These are phyloP conservation scores for Phthorimaea operculella DNA, from an alignment of 1,140 invertebrate genomes.

Conservation along the genomic window DNA sequence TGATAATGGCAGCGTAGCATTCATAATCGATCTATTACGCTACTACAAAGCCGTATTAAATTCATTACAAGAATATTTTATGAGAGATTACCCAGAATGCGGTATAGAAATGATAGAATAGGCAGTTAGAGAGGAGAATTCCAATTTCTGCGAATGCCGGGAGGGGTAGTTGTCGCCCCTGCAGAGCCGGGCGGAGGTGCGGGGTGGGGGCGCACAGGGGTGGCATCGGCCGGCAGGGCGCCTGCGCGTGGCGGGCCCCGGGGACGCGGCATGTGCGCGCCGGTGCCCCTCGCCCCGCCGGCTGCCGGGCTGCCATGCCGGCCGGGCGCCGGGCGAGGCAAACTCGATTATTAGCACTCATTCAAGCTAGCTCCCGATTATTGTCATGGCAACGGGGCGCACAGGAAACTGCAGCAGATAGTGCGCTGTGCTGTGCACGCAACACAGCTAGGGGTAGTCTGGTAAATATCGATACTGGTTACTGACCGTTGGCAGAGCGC, in stretches of 20 bases:
- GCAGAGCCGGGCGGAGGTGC: constrained; percentile 39
- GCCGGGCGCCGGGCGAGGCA: constrained; percentile 22
- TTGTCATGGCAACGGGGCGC: constrained; percentile 28
- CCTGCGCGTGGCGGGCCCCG: constrained; percentile 42
- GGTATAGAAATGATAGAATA: constrained; percentile 2
- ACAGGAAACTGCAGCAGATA: constrained; percentile 9
- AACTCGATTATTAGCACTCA: constrained; percentile 55
- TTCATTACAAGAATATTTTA: no score
- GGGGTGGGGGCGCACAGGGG: constrained; percentile 19
- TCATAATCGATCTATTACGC: no score
- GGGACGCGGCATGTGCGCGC: constrained; percentile 40
- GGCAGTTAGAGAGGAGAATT: constrained; percentile 36
- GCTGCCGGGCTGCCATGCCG: constrained; percentile 11
- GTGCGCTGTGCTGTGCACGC: no score
- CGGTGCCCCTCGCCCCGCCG: constrained; percentile 20
- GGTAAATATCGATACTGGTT: background rate
- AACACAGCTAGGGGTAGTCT: background rate
- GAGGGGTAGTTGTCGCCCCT: constrained; percentile 43
- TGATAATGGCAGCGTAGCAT: no score
- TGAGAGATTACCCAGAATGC: background rate
- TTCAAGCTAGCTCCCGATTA: constrained; percentile 38
- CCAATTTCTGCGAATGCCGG: constrained; percentile 60
- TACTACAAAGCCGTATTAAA: no score
- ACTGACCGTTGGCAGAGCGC: constrained; percentile 69
- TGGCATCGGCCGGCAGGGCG: constrained; percentile 26